Base-by-base conservation (phyloP, 1,140 invertebrate genomes). In the Apocrypta bakeri region DNA sequence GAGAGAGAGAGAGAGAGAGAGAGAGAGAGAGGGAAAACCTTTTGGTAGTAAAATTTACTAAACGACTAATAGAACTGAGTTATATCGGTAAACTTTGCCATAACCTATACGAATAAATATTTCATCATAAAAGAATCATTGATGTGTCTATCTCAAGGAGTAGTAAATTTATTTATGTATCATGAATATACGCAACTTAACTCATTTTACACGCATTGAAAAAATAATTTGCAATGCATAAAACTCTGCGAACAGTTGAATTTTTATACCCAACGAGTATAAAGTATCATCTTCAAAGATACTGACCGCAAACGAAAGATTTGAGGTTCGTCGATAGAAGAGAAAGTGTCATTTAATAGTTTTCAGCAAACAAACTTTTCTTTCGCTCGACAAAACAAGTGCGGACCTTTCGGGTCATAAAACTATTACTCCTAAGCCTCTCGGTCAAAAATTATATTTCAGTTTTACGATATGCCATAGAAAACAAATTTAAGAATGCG, bases 381-480 rank as follows among this genome's bases (percentile, higher is more conserved):
- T 77, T 42, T 31, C 24, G 24, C 2, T n/a, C 12, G 21, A 11
- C 14, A 25, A 8, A 27, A 66, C 24, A 66, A 66, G 63, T 69
- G 77, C 40, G 25, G 66, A 69, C 29, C 48, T 56, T 79, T 61
- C 31, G 17, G 25, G 37, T 14, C 61, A 75, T 81, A 81, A 75
- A 81, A 66, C 72, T 1, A 40, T 68, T 81, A 68, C 9, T 42
- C 61, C 66, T 29, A n/a, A 61, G 68, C 21, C 68, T 42, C 33
- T 75, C 33, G 24, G 66, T 40, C 24, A n/a, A 78, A 71, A 71
- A 71, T 76, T 76, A 71, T 77, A 21, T 82, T 82, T 76, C 66
- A 56, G 69, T 71, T 82, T 82, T 82, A 82, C 27, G 68, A 78
- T 75, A 75, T 82, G 66, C 75, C 21, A 72, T 82, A 73, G 66